Percentiles rank a stretch among this genome's conserved stretches.
These are phyloP conservation scores for Hemitrygon akajei DNA, from an alignment of 2,797 vertebrate genomes.

Conservation along the genomic window DNA sequence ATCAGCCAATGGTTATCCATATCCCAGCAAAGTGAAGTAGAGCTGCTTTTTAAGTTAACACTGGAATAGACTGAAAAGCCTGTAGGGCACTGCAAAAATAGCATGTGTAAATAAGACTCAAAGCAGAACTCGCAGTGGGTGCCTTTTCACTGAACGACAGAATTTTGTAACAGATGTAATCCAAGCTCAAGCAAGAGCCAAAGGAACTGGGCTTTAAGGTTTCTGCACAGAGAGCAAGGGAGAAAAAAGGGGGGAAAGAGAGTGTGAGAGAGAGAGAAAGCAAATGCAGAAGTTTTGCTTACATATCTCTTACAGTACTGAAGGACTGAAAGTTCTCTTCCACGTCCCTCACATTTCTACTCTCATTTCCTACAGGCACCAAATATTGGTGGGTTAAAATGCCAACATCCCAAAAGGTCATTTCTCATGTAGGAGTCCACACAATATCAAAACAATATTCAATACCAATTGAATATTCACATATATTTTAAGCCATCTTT, in stretches of 20 bases:
- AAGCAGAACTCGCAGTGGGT: not conserved
- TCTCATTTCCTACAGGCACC: no score
- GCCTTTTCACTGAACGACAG: not conserved
- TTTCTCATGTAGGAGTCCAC: no score
- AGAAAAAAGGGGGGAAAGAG: not conserved
- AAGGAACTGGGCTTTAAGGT: not conserved
- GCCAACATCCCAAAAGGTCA: no score
- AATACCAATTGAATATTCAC: no score
- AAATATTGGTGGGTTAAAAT: no score
- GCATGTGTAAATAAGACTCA: not conserved
- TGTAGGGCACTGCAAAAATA: not conserved
- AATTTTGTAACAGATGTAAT: not conserved
- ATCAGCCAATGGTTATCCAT: not conserved
- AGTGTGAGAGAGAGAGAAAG: no score
- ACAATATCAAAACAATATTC: no score
- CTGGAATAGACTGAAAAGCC: not conserved
- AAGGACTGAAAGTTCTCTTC: no score
- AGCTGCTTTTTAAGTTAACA: not conserved
- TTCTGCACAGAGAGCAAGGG: not conserved
- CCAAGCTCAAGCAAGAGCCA: not conserved
- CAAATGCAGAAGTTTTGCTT: no score
- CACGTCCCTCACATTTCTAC: no score
- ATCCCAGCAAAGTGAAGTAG: not conserved
- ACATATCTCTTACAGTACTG: no score
- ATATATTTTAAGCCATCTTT: not conserved